Conservation (phyloP, 1,140 invertebrate genomes). For the Drosophila willistoni region DNA sequence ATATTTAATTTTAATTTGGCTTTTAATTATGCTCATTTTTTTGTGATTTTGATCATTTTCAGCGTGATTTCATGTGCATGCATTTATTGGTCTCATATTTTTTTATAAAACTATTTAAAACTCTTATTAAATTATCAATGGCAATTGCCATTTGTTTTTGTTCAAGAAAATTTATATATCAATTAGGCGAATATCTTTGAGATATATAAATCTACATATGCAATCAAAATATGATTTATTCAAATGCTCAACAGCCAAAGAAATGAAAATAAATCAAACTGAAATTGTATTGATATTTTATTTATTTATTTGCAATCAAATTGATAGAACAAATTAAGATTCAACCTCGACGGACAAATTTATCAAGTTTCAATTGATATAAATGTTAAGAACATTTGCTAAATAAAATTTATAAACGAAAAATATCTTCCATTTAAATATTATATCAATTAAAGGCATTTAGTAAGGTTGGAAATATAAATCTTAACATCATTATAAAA, state of each 20-base stretch:
- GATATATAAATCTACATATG: background rate
- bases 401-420: too few species aligned
- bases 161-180: background rate
- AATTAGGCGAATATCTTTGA: background rate
- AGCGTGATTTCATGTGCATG: background rate
- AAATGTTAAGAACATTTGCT: background rate
- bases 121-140: slow-evolving; percentile 3
- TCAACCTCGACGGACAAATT: background rate
- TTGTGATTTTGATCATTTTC: slow-evolving; percentile 19
- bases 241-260: background rate
- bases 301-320: background rate
- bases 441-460: too few species aligned
- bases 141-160: background rate
- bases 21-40: slow-evolving; percentile 34
- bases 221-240: background rate
- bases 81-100: slow-evolving; percentile 1
- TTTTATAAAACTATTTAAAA: background rate
- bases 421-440: too few species aligned
- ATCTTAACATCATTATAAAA: background rate
- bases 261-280: background rate
- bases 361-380: background rate
- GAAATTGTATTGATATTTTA: background rate
- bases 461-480: background rate
- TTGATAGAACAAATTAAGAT: background rate
- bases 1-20: slow-evolving; percentile 38